Percentiles rank a stretch among this genome's conserved stretches.
Conservation (phyloP, 2,888 invertebrate genomes). For the Perizoma affinitatum region DNA sequence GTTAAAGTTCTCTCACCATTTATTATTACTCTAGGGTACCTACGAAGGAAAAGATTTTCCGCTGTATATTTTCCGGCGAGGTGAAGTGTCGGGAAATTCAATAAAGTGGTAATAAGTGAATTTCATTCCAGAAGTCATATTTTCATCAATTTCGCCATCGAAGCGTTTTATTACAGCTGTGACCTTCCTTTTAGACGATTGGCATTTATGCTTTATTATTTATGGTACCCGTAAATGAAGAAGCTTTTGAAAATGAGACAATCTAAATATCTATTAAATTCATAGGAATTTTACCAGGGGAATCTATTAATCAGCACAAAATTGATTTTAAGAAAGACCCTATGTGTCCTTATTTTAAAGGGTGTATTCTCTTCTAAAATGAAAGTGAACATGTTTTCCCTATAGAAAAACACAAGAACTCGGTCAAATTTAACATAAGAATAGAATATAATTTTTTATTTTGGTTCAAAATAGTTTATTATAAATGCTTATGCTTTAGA, state of each 20-base stretch:
- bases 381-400: no score
- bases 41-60: slow-evolving; percentile 55
- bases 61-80: slow-evolving; percentile 50
- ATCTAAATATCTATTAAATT: no score
- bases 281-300: no score
- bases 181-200: slow-evolving; percentile 40
- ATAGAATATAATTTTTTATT: no score
- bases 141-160: slow-evolving; percentile 58
- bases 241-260: slow-evolving; percentile 3
- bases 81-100: slow-evolving; percentile 70
- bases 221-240: slow-evolving; percentile 2
- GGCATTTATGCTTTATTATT: slow-evolving; percentile 19
- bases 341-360: no score
- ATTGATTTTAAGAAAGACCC: no score
- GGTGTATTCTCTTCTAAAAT: no score
- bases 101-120: slow-evolving; percentile 74
- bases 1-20: background rate
- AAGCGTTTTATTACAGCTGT: slow-evolving; percentile 55
- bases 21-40: slow-evolving; percentile 5
- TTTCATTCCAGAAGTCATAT: slow-evolving; percentile 63
- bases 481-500: no score
- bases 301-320: no score
- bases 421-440: no score
- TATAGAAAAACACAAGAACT: no score
- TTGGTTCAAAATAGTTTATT: no score